These are phyloP conservation scores for Prionace glauca DNA, from an alignment of 2,797 vertebrate species.

Conservation along the genomic window DNA sequence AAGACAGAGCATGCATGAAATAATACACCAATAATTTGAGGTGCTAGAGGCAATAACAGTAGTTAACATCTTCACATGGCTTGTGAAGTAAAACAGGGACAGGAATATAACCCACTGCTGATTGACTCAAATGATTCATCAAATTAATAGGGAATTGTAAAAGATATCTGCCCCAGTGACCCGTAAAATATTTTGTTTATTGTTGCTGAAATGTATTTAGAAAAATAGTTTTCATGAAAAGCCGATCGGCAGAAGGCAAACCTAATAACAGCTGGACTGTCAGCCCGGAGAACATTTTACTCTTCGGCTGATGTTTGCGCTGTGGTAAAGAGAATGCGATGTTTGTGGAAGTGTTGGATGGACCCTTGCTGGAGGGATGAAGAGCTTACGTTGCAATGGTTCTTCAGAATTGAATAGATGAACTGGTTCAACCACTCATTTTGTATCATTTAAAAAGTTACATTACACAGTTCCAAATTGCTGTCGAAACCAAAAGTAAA, in stretches of 20 bases:
- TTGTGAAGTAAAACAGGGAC: slow-evolving; percentile 75
- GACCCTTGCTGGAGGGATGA: background rate
- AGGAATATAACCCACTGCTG: slow-evolving; percentile 76
- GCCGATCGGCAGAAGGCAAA: background rate
- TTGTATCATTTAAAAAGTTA: background rate
- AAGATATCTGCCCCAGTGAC: background rate
- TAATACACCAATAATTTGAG: slow-evolving; percentile 91
- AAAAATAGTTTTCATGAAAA: background rate
- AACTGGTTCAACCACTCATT: background rate
- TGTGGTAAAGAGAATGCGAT: background rate
- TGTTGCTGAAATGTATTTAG: background rate
- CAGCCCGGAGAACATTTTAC: background rate
- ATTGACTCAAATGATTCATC: slow-evolving; percentile 20
- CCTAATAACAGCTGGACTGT: background rate
- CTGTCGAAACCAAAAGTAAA: background rate
- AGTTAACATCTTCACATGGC: slow-evolving; percentile 71
- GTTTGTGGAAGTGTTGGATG: background rate
- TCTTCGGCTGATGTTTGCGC: background rate
- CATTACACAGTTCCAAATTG: background rate
- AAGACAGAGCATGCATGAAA: slow-evolving; percentile 91
- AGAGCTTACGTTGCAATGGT: background rate
- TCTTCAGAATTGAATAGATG: background rate
- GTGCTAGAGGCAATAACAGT: slow-evolving; percentile 87
- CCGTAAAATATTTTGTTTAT: slow-evolving; percentile 22
- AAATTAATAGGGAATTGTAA: slow-evolving; percentile 26